phyloP scores from a whole-genome alignment of 2,888 invertebrate genomes.

The Lithophane ornitopus region DNA sequence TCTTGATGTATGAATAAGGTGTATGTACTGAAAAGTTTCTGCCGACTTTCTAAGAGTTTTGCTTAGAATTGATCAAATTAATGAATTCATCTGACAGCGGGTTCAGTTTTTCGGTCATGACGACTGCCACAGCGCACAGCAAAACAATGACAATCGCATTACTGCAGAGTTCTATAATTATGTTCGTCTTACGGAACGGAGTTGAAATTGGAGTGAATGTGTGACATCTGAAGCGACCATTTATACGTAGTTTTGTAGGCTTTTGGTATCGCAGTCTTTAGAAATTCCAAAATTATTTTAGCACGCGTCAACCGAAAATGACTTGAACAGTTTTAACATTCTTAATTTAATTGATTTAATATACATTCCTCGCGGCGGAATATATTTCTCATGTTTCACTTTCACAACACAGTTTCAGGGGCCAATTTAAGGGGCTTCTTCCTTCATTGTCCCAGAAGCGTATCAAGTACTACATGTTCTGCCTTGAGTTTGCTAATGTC shows the following conservation, averaged over 20 bases:
- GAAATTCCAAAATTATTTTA: constrained; percentile 4
- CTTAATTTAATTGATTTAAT: background rate
- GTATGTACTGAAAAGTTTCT: constrained; percentile 31
- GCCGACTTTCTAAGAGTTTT: constrained; percentile 39
- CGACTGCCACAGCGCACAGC: background rate
- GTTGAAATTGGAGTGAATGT: constrained; percentile 5
- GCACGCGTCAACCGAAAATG: background rate
- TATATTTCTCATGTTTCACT: background rate
- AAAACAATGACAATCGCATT: constrained; percentile 16
- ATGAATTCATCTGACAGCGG: constrained; percentile 44
- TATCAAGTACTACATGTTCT: background rate
- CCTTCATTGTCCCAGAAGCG: background rate
- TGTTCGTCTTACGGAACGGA: background rate
- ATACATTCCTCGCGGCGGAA: background rate
- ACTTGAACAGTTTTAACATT: background rate
- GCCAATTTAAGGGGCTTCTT: background rate
- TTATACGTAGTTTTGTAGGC: constrained; percentile 14
- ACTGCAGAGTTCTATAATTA: background rate
- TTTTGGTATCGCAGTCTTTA: constrained; percentile 2
- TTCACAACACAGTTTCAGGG: background rate
- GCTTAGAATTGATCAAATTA: constrained; percentile 33
- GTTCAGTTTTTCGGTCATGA: background rate
- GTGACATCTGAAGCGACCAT: background rate
- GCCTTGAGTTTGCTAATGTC: background rate
- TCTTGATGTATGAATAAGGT: constrained; percentile 19